Conservation (phyloP, 2,888 invertebrate genomes). For the Hypsopygia costalis region DNA sequence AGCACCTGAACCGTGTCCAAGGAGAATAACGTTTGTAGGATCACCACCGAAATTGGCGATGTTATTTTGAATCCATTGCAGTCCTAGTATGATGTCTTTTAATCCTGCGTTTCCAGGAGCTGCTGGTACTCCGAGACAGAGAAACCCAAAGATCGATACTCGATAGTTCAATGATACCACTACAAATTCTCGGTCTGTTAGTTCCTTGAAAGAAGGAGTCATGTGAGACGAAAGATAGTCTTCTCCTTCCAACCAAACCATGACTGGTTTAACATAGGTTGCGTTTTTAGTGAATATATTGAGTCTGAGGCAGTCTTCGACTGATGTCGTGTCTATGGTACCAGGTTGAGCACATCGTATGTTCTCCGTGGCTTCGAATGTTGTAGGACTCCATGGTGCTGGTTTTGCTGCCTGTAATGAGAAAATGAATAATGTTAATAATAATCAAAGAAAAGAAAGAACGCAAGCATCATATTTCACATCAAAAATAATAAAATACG, state of each 20-base stretch:
- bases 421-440: not conserved
- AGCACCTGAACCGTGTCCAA: conserved; percentile 91
- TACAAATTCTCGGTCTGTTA: conserved; percentile 83
- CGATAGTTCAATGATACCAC: conserved; percentile 85
- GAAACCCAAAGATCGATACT: conserved; percentile 87
- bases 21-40: conserved; percentile 85
- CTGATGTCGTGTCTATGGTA: conserved; percentile 47
- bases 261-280: conserved; percentile 48
- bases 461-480: too few species aligned
- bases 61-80: conserved; percentile 87
- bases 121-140: conserved; percentile 78
- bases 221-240: conserved; percentile 37
- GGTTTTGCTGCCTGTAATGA: conserved; percentile 39
- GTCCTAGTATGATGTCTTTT: conserved; percentile 89
- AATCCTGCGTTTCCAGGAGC: conserved; percentile 92
- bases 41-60: conserved; percentile 89
- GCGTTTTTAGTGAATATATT: conserved; percentile 50
- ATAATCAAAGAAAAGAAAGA: too few species aligned
- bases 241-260: conserved; percentile 63
- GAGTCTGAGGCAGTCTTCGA: conserved; percentile 60
- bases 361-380: conserved; percentile 30
- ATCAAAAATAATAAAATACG: too few species aligned
- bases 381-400: conserved; percentile 30
- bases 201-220: conserved; percentile 69
- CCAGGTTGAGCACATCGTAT: conserved; percentile 50